Evolutionary conservation across 2,113 vertebrate genomes (phyloP).

Genomic region (Oncorhynchus nerka): DNA sequence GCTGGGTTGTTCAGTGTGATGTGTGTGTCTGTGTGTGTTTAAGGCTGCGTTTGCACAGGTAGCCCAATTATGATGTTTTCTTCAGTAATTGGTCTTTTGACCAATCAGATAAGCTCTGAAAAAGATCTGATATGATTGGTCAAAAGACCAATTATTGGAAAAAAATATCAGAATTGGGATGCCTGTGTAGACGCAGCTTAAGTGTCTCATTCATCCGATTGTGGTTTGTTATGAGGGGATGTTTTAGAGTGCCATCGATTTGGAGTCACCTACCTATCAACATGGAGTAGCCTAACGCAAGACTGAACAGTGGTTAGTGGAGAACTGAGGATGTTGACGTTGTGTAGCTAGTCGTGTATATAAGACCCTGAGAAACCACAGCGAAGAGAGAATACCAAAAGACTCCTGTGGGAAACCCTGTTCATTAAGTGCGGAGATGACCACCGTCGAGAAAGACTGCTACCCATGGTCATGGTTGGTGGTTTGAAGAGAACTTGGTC

Average conservation of each 20-base stretch:
- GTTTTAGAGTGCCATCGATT: not conserved
- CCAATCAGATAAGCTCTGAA: no score
- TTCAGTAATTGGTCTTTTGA: no score
- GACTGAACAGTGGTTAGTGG: not conserved
- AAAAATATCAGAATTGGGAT: no score
- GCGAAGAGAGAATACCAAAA: no score
- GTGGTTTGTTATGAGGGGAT: not conserved
- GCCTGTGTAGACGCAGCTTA: no score
- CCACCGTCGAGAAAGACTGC: slow-evolving; percentile 45
- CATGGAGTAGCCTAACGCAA: not conserved
- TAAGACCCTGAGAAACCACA: not conserved
- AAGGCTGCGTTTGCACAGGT: not conserved
- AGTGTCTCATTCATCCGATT: not conserved
- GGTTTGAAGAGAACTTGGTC: no score
- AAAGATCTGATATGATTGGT: no score
- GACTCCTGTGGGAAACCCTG: no score
- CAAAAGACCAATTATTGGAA: no score
- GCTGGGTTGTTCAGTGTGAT: not conserved
- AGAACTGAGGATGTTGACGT: not conserved
- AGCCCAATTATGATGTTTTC: not conserved
- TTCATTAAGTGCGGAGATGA: not conserved
- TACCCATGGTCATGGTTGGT: slow-evolving; percentile 35
- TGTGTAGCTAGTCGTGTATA: slow-evolving; percentile 18
- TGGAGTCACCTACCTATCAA: not conserved
- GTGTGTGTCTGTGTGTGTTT: not conserved